These are phyloP conservation scores for Cervus canadensis DNA, from an alignment of 2,113 vertebrate species.

Conservation along the genomic window DNA sequence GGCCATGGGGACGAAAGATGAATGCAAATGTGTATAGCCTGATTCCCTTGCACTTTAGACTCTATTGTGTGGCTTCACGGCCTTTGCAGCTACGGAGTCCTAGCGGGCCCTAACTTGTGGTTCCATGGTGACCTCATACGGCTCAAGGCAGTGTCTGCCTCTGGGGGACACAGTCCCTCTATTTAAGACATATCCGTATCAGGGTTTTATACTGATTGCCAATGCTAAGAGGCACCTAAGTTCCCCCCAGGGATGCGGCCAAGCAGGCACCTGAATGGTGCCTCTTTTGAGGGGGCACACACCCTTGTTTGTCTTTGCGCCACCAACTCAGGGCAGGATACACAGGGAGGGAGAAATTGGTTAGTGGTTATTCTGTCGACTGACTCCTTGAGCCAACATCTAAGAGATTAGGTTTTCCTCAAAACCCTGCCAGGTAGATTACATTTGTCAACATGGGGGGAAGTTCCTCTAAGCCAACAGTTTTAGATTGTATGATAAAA, in stretches of 20 bases:
- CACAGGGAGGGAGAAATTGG: not conserved
- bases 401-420: not conserved
- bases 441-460: not conserved
- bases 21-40: not conserved
- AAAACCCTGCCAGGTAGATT: not conserved
- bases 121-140: not conserved
- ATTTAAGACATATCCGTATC: not conserved
- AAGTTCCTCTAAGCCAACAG: not conserved
- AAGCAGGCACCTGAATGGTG: not conserved
- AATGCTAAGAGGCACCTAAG: not conserved
- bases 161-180: not conserved
- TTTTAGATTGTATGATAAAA: not conserved
- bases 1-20: fast-evolving
- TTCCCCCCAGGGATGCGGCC: not conserved
- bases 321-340: not conserved
- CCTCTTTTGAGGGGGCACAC: not conserved
- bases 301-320: not conserved
- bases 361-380: not conserved
- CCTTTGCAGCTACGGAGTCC: not conserved
- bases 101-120: not conserved
- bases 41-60: not conserved
- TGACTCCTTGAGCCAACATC: not conserved
- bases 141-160: not conserved
- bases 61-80: not conserved
- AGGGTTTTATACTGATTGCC: not conserved